Conservation (phyloP, 2,888 invertebrate genomes). For the Lordiphosa fenestrarum region DNA sequence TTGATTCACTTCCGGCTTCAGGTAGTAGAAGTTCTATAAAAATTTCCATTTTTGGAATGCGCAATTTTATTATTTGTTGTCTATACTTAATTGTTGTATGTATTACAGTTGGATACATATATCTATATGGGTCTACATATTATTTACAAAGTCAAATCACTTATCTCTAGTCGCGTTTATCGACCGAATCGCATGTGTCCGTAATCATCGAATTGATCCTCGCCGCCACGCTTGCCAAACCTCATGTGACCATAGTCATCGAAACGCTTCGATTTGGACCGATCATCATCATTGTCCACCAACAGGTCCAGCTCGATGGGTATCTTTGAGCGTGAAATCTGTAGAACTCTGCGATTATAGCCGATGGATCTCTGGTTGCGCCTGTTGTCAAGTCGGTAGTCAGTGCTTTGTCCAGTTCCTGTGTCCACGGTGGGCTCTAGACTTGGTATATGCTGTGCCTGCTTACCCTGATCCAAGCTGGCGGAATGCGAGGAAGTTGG, state of each 20-base stretch:
- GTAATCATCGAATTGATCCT: conserved; percentile 87
- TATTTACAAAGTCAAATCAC: conserved; percentile 33
- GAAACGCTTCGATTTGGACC: conserved; percentile 81
- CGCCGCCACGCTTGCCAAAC: conserved; percentile 83
- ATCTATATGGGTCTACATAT: not conserved
- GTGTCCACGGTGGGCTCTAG: conserved; percentile 47
- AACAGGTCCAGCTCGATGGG: conserved; percentile 77
- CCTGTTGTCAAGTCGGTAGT: conserved; percentile 28
- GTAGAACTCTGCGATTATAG: conserved; percentile 52
- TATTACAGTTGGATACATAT: not conserved
- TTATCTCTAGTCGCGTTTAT: conserved; percentile 21
- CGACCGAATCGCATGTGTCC: conserved; percentile 87
- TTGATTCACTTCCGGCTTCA: not conserved
- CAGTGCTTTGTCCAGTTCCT: conserved; percentile 17
- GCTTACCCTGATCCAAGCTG: conserved; percentile 37
- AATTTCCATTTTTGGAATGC: conserved; percentile 29
- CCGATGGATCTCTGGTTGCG: conserved; percentile 65
- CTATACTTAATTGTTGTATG: conserved; percentile 3
- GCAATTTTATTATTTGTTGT: conserved; percentile 18
- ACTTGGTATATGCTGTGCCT: conserved; percentile 40
- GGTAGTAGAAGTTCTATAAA: not conserved
- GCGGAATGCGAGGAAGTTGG: conserved; percentile 23
- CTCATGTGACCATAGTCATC: conserved; percentile 88
- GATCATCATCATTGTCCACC: conserved; percentile 75
- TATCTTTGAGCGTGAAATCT: conserved; percentile 71